Evolutionary conservation across 1,140 invertebrate species (phyloP), one percentile per base, ranked within the genome.

Genomic region (Lanistes nyassanus): DNA sequence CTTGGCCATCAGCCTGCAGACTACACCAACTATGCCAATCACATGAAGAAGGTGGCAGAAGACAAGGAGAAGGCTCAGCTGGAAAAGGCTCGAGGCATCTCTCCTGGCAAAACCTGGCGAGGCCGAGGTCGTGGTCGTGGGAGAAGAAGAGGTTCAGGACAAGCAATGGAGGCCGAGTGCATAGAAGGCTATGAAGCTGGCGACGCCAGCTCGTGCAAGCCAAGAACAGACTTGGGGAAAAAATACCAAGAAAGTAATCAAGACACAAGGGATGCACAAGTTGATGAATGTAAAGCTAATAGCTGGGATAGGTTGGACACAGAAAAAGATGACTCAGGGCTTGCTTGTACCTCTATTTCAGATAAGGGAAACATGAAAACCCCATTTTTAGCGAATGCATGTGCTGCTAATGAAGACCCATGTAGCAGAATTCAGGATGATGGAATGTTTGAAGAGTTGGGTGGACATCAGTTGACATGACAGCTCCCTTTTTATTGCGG

Each of bases 11-110:
- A 56, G 68, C 86, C 84, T 21, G 71, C 77, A 9, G 76, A 75
- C 55, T 88, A 88, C 74, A 80, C 80, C 23, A 83, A 78, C 65
- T 87, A 85, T 75, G 79, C 80, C 37, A 67, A 79, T 13, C 86
- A 87, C 76, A 78, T 87, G 42, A 74, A 82, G 31, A 51, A 78
- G 23, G 82, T 86, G 34, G 76, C 75, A 23, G 67, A 76, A 62
- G 73, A 82, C n/a, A 80, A 79, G 60, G 68, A 80, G 34, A 76
- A 62, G 9, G 60, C n/a, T 11, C 21, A 68, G 26, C 47, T 67
- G 19, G 56, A 75, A 53, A 68, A 29, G 51, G 39, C 23, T 16
- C 31, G 47, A 73, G 47, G 42, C 9, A 16, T 47, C 42, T 47
- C 42, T 47, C 5, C 42, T 16, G 9, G 19, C 19, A 16, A 16